A percentile compares a stretch with the other conserved stretches of the same genome.
phyloP scores from a whole-genome alignment of 2,113 vertebrate genomes.

The Canis aureus region DNA sequence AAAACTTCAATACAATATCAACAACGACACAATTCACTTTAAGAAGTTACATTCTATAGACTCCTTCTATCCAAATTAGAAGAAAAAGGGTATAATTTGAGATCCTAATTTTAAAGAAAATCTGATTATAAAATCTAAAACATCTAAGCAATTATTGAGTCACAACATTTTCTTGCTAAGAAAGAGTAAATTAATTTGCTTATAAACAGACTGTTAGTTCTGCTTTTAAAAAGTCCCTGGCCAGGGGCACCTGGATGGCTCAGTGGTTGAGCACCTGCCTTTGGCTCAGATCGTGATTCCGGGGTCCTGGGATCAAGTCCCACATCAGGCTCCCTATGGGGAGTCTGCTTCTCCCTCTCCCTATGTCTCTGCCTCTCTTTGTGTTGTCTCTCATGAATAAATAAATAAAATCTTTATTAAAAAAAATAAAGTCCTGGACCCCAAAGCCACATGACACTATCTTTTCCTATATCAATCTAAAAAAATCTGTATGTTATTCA shows the following conservation, averaged over 20 bases:
- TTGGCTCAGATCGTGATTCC: no score
- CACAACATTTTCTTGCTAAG: constrained; percentile 26
- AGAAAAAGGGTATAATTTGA: constrained; percentile 35
- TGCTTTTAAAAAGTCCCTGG: constrained; percentile 9
- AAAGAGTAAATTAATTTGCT: constrained; percentile 25
- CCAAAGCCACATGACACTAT: not conserved
- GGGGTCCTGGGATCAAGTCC: no score
- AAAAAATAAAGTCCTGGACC: not conserved
- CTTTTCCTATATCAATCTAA: not conserved
- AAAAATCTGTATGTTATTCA: constrained; percentile 22
- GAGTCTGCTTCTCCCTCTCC: no score
- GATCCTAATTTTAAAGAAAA: constrained; percentile 64
- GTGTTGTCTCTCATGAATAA: no score
- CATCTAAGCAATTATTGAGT: not conserved
- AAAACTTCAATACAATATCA: constrained; percentile 66
- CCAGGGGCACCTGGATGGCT: no score
- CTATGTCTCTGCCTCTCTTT: no score
- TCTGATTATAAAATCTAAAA: constrained; percentile 46
- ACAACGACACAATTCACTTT: constrained; percentile 53
- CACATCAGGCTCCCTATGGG: no score
- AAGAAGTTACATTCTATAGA: constrained; percentile 59
- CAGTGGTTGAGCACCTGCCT: no score
- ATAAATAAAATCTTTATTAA: no score
- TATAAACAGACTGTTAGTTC: not conserved
- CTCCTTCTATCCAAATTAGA: constrained; percentile 52